Conservation (phyloP, 2,888 invertebrate species). For the Julus scanicus region DNA sequence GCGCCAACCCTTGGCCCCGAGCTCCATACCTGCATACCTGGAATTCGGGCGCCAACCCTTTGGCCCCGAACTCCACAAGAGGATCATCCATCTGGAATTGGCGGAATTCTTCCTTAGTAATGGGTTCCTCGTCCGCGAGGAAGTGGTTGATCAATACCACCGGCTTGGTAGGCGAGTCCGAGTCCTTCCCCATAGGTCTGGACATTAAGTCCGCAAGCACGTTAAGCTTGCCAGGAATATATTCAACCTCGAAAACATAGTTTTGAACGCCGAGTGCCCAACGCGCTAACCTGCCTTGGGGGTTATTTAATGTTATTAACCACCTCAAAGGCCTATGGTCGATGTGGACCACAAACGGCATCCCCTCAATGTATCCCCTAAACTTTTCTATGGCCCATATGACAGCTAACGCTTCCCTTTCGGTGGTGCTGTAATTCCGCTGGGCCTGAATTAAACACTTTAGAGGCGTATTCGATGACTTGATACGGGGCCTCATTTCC, state of each 20-base stretch:
- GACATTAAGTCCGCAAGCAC: background rate
- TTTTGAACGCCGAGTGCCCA: background rate
- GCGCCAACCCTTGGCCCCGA: no score
- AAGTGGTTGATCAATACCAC: background rate
- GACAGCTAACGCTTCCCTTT: constrained; percentile 58
- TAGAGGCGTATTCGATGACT: constrained; percentile 57
- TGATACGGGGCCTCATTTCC: constrained; percentile 1
- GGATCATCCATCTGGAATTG: no score
- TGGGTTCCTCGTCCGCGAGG: background rate
- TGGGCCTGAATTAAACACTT: constrained; percentile 50
- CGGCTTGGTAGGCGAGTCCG: background rate
- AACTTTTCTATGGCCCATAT: constrained; percentile 58
- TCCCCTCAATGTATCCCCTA: constrained; percentile 65
- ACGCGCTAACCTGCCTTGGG: background rate
- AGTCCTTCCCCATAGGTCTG: background rate
- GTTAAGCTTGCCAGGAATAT: background rate
- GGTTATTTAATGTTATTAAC: background rate
- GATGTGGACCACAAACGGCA: background rate
- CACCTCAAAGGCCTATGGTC: background rate
- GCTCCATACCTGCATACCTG: no score
- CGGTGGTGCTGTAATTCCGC: constrained; percentile 57
- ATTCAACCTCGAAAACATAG: background rate
- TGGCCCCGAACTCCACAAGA: no score
- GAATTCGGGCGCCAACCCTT: no score
- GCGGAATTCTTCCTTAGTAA: no score